phyloP scores from a whole-genome alignment of 2,888 invertebrate genomes.

The Cataglyphis altisquamis region DNA sequence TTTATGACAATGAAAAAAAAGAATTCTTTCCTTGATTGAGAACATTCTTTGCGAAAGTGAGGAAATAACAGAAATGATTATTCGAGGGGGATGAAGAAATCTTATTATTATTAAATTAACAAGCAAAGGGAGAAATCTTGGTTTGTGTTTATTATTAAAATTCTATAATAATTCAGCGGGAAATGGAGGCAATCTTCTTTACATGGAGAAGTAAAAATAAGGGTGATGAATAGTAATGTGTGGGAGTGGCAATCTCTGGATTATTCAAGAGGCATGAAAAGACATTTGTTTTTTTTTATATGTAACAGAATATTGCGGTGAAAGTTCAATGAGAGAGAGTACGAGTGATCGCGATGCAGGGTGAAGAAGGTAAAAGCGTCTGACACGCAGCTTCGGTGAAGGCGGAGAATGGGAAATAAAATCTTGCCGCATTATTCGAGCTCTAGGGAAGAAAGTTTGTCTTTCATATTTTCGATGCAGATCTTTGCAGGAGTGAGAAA shows the following conservation, averaged over 20 bases:
- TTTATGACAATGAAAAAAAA: background rate
- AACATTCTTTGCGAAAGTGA: background rate
- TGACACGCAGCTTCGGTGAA: background rate
- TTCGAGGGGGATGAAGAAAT: no score
- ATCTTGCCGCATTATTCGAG: background rate
- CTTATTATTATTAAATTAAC: background rate
- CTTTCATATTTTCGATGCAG: background rate
- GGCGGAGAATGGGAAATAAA: background rate
- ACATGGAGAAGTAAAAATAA: background rate
- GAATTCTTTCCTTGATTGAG: background rate
- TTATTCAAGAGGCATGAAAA: constrained; percentile 19
- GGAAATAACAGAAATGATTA: background rate
- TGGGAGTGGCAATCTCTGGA: constrained; percentile 27
- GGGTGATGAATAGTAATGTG: background rate
- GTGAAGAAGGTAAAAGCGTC: constrained; percentile 15
- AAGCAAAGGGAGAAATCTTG: background rate
- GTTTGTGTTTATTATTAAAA: constrained; percentile 10
- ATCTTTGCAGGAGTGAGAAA: background rate
- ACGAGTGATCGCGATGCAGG: constrained; percentile 38
- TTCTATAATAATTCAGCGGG: background rate
- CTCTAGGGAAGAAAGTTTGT: background rate
- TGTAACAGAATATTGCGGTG: constrained; percentile 3
- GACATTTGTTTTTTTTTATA: constrained; percentile 21
- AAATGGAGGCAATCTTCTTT: background rate
- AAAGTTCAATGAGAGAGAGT: constrained; percentile 17